These are phyloP conservation scores for Chelonoidis abingdonii DNA, from an alignment of 2,113 vertebrate genomes.

Conservation along the genomic window DNA sequence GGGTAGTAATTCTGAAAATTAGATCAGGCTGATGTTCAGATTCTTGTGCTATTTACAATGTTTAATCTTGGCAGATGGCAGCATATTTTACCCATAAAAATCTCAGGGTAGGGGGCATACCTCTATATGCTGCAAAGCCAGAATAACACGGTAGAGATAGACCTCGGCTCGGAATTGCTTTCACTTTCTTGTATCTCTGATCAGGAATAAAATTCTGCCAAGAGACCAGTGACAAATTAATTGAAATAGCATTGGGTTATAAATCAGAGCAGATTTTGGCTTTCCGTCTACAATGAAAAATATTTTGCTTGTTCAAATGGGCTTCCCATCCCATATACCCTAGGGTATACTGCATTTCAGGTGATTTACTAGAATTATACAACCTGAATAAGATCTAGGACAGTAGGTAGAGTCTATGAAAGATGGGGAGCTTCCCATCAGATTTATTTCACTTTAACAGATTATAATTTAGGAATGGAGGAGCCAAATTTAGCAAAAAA, in stretches of 20 bases:
- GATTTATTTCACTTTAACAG: background rate
- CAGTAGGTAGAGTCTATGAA: rapidly evolving
- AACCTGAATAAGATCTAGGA: background rate
- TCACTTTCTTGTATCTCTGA: background rate
- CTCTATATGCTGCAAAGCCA: background rate
- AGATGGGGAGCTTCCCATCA: background rate
- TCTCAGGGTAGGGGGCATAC: background rate
- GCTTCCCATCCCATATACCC: background rate
- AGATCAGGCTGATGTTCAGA: background rate
- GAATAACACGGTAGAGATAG: background rate
- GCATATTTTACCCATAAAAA: background rate
- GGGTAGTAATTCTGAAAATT: background rate
- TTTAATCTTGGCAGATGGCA: background rate
- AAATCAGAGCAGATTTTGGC: background rate
- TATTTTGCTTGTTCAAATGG: background rate
- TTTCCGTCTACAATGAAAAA: background rate
- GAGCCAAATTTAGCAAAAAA: no score
- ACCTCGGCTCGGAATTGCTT: background rate
- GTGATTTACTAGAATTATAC: background rate
- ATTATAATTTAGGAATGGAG: no score
- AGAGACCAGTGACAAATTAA: background rate
- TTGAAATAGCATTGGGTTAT: background rate
- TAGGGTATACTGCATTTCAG: rapidly evolving
- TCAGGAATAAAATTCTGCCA: background rate
- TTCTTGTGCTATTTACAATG: background rate